These are phyloP conservation scores for Malurus cyaneus DNA, from an alignment of 2,113 vertebrate species.

Conservation along the genomic window DNA sequence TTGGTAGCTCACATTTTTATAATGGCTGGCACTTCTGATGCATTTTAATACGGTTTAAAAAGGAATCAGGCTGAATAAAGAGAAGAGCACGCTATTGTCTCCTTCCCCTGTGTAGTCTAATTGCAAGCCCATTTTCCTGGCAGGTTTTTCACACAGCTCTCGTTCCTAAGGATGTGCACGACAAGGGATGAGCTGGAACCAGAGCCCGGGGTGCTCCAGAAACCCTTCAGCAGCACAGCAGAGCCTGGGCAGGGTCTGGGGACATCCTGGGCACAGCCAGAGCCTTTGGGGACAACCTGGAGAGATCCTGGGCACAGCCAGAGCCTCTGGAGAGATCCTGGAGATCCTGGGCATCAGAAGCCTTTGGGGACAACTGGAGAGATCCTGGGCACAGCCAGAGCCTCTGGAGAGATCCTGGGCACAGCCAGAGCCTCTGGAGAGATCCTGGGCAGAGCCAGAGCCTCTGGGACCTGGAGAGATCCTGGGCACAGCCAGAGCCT, in stretches of 20 bases:
- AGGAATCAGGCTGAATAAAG: constrained; percentile 30
- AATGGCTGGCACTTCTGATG: constrained; percentile 36
- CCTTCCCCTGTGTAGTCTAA: background rate
- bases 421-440: too few relatives aligned
- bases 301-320: too few relatives aligned
- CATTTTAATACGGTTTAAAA: constrained; percentile 46
- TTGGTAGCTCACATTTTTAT: constrained; percentile 30
- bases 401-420: too few relatives aligned
- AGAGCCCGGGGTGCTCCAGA: background rate
- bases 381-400: too few relatives aligned
- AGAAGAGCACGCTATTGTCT: constrained; percentile 10
- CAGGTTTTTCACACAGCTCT: background rate
- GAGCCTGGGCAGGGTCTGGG: background rate
- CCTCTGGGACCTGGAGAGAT: too few relatives aligned
- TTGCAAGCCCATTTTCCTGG: background rate
- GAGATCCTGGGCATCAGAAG: too few relatives aligned
- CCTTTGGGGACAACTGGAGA: too few relatives aligned
- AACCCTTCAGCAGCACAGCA: background rate
- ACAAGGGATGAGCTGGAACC: background rate
- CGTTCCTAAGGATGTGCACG: background rate
- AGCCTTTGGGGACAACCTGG: too few relatives aligned
- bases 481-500: too few relatives aligned
- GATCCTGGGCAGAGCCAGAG: too few relatives aligned
- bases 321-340: too few relatives aligned
- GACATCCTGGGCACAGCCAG: too few relatives aligned